phyloP scores from a whole-genome alignment of 2,113 vertebrate genomes.

The Gadus chalcogrammus region DNA sequence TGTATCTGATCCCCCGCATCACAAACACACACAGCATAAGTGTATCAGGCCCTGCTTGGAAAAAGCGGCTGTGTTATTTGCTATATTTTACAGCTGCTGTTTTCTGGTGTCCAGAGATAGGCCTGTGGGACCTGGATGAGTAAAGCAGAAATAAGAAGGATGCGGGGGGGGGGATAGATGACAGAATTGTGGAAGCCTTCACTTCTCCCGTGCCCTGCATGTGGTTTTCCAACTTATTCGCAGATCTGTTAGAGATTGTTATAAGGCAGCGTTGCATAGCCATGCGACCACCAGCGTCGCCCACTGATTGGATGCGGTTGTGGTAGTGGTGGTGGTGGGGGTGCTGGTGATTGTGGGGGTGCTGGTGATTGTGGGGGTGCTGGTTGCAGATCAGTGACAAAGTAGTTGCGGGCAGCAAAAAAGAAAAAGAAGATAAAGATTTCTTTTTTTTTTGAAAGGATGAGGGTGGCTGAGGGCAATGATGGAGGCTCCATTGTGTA shows the following conservation, averaged over 20 bases:
- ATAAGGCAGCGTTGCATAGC: constrained; percentile 31
- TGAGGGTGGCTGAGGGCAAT: background rate
- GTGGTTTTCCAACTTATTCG: constrained; percentile 49
- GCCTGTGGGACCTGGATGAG: constrained; percentile 56
- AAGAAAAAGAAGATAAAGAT: constrained; percentile 7
- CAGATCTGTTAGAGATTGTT: constrained; percentile 35
- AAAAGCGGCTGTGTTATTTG: constrained; percentile 53
- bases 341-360: background rate
- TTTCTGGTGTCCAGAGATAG: constrained; percentile 57
- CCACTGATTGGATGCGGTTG: too few species aligned
- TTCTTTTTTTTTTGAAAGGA: background rate
- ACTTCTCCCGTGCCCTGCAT: constrained; percentile 35
- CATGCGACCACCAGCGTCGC: constrained; percentile 33
- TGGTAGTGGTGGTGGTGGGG: constrained; percentile 5
- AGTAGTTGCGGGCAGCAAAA: constrained; percentile 25
- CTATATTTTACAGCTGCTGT: constrained; percentile 62
- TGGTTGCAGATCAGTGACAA: constrained; percentile 35
- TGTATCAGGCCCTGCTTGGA: constrained; percentile 56
- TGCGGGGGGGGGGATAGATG: constrained; percentile 49
- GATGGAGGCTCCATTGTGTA: constrained; percentile 41
- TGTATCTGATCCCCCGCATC: constrained; percentile 16
- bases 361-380: background rate
- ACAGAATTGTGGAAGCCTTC: constrained; percentile 44
- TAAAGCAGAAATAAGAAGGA: constrained; percentile 54
- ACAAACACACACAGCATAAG: constrained; percentile 47